Conservation (phyloP, 1,140 invertebrate species). For the Papilio dardanus region DNA sequence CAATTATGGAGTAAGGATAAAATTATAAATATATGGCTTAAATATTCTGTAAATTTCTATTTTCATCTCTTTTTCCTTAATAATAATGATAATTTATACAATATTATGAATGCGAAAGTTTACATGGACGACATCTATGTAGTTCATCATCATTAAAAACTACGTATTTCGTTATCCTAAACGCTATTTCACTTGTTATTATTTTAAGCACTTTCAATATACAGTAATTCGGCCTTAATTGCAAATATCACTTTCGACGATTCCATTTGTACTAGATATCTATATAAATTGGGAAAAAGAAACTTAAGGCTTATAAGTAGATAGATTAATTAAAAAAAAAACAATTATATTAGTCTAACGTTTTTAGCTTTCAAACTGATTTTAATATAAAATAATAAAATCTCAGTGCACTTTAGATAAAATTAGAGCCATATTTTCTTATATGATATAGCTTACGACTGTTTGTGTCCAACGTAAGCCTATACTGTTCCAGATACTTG, state of each 20-base stretch:
- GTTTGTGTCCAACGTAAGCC: neutral
- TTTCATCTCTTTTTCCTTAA: neutral
- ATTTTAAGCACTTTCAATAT: conserved; percentile 7
- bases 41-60: neutral
- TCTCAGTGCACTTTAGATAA: no score
- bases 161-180: neutral
- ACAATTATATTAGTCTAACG: no score
- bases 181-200: neutral
- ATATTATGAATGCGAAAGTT: no score
- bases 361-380: no score
- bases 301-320: neutral
- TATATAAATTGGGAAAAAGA: neutral
- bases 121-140: no score
- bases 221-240: conserved; percentile 18
- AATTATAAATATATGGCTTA: no score
- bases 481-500: neutral
- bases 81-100: no score
- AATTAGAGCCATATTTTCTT: neutral
- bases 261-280: neutral
- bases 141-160: no score
- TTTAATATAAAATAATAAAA: no score
- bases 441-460: neutral
- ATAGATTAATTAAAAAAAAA: neutral
- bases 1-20: no score
- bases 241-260: neutral